These are phyloP conservation scores for Galleria mellonella DNA, from an alignment of 1,140 invertebrate species.

Conservation along the genomic window DNA sequence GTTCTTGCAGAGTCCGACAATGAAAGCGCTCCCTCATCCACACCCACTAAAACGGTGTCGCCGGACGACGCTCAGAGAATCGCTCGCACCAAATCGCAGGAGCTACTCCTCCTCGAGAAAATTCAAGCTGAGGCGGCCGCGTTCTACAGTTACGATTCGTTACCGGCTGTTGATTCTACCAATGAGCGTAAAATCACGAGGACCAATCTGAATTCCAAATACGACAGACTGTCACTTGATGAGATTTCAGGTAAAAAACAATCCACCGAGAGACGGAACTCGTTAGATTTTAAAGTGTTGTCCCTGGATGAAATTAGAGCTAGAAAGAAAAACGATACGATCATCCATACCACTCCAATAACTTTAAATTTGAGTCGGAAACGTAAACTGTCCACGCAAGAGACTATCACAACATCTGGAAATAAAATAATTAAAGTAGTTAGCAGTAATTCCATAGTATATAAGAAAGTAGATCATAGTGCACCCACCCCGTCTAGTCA, in stretches of 20 bases:
- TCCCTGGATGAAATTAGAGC: conserved; percentile 59
- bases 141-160: conserved; percentile 76
- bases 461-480: conserved; percentile 54
- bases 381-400: conserved; percentile 53
- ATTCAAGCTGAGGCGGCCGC: conserved; percentile 81
- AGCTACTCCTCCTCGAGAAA: conserved; percentile 79
- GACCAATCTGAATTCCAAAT: conserved; percentile 39
- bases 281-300: conserved; percentile 57
- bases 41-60: conserved; percentile 70
- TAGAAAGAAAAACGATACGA: conserved; percentile 40
- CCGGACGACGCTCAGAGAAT: conserved; percentile 31
- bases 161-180: conserved; percentile 19
- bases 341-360: conserved; percentile 41
- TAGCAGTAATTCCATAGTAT: conserved; percentile 61
- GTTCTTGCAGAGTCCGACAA: conserved; percentile 84
- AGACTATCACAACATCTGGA: conserved; percentile 50
- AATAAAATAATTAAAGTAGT: conserved; percentile 66
- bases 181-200: conserved; percentile 43
- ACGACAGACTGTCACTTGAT: conserved; percentile 48
- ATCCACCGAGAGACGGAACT: conserved; percentile 22
- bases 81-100: conserved; percentile 76
- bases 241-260: conserved; percentile 45
- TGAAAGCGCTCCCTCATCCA: conserved; percentile 77
- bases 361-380: conserved; percentile 49
- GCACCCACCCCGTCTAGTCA: conserved; percentile 18